phyloP scores from a whole-genome alignment of 2,888 invertebrate species.

The Bombylius discolor region DNA sequence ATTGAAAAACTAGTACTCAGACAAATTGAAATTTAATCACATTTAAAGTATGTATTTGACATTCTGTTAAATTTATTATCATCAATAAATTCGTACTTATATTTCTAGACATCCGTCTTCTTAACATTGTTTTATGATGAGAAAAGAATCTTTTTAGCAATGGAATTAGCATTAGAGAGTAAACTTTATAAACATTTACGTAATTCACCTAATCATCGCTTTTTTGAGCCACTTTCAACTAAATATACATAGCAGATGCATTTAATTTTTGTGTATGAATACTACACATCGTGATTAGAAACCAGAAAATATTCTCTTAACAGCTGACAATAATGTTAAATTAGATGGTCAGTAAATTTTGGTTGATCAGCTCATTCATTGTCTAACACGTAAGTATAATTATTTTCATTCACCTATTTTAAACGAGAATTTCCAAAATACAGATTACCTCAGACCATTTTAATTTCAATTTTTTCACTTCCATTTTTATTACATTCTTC shows the following conservation, averaged over 20 bases:
- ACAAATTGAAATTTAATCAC: constrained; percentile 88
- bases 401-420: too few species aligned
- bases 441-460: too few species aligned
- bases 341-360: constrained; percentile 87
- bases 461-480: too few species aligned
- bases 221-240: constrained; percentile 52
- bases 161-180: constrained; percentile 78
- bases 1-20: constrained; percentile 74
- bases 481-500: background rate
- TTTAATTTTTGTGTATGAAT: constrained; percentile 70
- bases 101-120: constrained; percentile 63
- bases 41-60: constrained; percentile 49
- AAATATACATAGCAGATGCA: constrained; percentile 81
- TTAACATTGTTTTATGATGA: constrained; percentile 86
- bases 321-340: constrained; percentile 63
- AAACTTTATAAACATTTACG: constrained; percentile 72
- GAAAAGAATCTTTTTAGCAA: constrained; percentile 68
- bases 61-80: background rate
- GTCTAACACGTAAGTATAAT: constrained; percentile 45
- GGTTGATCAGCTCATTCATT: constrained; percentile 94
- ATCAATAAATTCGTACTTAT: too few species aligned
- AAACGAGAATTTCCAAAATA: too few species aligned
- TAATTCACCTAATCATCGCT: constrained; percentile 47
- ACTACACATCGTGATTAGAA: constrained; percentile 88
- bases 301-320: constrained; percentile 78